These are phyloP conservation scores for Callosobruchus maculatus DNA, from an alignment of 2,888 invertebrate genomes.

Conservation along the genomic window DNA sequence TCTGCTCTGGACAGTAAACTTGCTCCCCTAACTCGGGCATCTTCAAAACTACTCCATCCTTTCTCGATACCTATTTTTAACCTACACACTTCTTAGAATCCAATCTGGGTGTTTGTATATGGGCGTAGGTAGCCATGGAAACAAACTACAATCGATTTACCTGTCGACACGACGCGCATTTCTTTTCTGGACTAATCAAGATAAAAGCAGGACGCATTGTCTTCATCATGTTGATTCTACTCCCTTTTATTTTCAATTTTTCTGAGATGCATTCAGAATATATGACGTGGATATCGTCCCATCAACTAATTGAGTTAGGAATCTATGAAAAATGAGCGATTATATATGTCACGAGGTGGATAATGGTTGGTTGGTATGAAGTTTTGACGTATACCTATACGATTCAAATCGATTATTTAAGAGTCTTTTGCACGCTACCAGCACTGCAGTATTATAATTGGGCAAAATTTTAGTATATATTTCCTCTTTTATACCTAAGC, in stretches of 20 bases:
- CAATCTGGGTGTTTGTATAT: neutral
- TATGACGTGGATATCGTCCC: no score
- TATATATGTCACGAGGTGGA: no score
- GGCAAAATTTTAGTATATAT: no score
- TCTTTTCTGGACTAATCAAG: neutral
- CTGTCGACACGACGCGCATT: neutral
- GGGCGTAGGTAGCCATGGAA: neutral
- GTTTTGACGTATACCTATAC: no score
- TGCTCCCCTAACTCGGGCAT: conserved; percentile 66
- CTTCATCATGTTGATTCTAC: neutral
- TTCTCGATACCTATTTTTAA: neutral
- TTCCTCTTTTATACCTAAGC: no score
- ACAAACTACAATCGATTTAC: neutral
- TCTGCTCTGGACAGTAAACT: conserved; percentile 78
- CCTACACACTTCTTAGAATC: neutral
- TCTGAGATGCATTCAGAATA: neutral
- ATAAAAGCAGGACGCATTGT: neutral
- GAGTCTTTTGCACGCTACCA: no score
- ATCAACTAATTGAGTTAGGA: no score
- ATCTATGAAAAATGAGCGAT: no score
- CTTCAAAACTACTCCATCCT: conserved; percentile 22
- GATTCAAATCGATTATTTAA: no score
- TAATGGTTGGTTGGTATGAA: no score
- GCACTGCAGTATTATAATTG: no score
- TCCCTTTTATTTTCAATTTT: neutral